Evolutionary conservation across 2,797 vertebrate genomes (phyloP).

Genomic region (Molossus molossus): DNA sequence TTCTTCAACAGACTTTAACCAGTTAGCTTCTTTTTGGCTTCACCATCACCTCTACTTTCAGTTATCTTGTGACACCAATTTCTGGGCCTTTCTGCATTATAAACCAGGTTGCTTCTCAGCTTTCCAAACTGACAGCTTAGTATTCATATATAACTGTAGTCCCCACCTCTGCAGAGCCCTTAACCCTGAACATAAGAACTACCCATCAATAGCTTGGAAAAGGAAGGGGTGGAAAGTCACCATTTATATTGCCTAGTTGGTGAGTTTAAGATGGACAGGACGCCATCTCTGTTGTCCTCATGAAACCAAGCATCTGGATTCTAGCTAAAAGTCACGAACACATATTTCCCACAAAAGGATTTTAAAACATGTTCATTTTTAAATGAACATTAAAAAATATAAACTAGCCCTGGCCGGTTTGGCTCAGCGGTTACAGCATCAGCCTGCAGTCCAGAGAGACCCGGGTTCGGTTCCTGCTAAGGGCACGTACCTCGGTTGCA

Average conservation of each 20-base stretch:
- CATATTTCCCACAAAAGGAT: background rate
- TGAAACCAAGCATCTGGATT: background rate
- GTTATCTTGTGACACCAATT: background rate
- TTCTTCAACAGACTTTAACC: constrained; percentile 5
- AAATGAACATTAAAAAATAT: background rate
- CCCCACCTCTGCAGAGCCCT: background rate
- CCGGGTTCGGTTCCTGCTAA: too few species aligned
- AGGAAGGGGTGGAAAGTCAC: background rate
- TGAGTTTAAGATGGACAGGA: background rate
- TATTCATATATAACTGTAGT: background rate
- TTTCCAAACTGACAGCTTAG: background rate
- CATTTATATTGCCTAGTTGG: background rate
- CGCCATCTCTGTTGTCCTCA: background rate
- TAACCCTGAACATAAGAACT: background rate
- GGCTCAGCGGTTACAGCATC: too few species aligned
- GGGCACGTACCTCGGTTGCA: too few species aligned
- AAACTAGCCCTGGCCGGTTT: too few species aligned
- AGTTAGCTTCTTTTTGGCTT: background rate
- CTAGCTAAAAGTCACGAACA: constrained; percentile 40
- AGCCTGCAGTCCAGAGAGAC: too few species aligned
- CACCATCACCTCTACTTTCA: background rate
- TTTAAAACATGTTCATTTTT: constrained; percentile 33
- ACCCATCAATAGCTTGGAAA: background rate
- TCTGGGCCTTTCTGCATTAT: constrained; percentile 23
- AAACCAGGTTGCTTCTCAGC: background rate